phyloP scores from a whole-genome alignment of 2,888 invertebrate genomes.

The Lycocerus yunnanus region DNA sequence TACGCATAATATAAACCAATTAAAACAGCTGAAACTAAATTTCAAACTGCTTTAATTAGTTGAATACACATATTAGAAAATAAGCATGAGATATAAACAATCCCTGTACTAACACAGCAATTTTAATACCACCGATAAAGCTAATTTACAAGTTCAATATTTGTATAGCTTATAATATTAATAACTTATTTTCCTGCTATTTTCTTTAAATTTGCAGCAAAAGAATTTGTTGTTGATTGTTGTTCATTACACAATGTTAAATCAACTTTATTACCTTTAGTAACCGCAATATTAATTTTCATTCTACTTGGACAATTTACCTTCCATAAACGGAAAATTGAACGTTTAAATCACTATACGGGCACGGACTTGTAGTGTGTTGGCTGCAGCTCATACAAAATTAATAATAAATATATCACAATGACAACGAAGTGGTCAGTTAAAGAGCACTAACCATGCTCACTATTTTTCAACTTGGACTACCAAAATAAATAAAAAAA shows the following conservation, averaged over 20 bases:
- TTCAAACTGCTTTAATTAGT: background rate
- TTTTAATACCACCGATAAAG: background rate
- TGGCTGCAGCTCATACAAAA: background rate
- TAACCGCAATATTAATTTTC: background rate
- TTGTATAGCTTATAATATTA: background rate
- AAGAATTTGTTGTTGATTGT: background rate
- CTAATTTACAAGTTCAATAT: background rate
- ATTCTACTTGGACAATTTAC: background rate
- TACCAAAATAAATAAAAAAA: background rate
- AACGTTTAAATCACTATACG: background rate
- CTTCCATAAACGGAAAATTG: background rate
- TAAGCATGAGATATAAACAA: background rate
- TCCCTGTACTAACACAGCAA: background rate
- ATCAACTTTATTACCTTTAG: background rate
- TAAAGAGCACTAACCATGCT: background rate
- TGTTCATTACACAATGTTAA: background rate
- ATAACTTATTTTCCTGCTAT: background rate
- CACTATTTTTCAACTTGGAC: background rate
- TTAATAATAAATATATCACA: background rate
- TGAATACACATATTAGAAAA: background rate
- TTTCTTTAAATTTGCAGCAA: background rate
- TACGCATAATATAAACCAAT: background rate
- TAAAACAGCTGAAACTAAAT: background rate
- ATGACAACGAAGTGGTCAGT: background rate
- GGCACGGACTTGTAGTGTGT: background rate